A percentile compares a stretch with the other conserved stretches of the same genome.
phyloP scores from a whole-genome alignment of 2,888 invertebrate species.

The Drosophila helvetica region DNA sequence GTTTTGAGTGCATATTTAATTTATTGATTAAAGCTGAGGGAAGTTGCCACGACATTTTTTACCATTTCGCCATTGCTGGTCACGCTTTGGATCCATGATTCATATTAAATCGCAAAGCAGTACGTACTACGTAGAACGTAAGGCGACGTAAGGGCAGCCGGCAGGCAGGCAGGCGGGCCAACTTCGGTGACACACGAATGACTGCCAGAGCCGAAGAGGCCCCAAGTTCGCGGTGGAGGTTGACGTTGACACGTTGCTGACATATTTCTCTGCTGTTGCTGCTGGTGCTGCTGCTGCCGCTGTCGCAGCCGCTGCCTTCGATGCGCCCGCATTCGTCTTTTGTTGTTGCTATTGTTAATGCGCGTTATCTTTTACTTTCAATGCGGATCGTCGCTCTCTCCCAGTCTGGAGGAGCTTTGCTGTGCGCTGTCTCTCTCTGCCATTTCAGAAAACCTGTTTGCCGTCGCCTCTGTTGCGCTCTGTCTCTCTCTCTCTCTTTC shows the following conservation, averaged over 20 bases:
- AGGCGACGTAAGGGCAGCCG: slow-evolving; percentile 12
- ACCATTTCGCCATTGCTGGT: slow-evolving; percentile 46
- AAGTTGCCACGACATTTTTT: slow-evolving; percentile 21
- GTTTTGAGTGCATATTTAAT: slow-evolving; percentile 33
- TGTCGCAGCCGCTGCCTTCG: neutral
- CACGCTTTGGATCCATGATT: slow-evolving; percentile 53
- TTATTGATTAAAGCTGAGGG: slow-evolving; percentile 39
- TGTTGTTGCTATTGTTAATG: slow-evolving; percentile 64
- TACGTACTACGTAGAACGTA: slow-evolving; percentile 58
- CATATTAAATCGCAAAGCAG: slow-evolving; percentile 55
- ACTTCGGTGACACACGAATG: slow-evolving; percentile 6
- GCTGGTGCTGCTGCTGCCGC: neutral
- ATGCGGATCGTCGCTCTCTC: slow-evolving; percentile 57
- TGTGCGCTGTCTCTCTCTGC: slow-evolving; percentile 31
- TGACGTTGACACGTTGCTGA: slow-evolving; percentile 68
- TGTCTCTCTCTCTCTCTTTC: slow-evolving; percentile 24
- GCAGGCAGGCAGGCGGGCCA: too few species aligned
- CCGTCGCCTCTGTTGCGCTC: slow-evolving; percentile 16
- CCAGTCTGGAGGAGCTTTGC: slow-evolving; percentile 17
- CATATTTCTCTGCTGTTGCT: slow-evolving; percentile 16
- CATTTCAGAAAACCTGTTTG: slow-evolving; percentile 69
- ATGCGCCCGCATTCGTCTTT: neutral
- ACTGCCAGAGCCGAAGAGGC: slow-evolving; percentile 40
- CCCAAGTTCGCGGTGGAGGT: slow-evolving; percentile 37
- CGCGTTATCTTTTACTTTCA: slow-evolving; percentile 76